Conservation (phyloP, 1,140 invertebrate genomes). For the Drosophila pallidifrons region DNA sequence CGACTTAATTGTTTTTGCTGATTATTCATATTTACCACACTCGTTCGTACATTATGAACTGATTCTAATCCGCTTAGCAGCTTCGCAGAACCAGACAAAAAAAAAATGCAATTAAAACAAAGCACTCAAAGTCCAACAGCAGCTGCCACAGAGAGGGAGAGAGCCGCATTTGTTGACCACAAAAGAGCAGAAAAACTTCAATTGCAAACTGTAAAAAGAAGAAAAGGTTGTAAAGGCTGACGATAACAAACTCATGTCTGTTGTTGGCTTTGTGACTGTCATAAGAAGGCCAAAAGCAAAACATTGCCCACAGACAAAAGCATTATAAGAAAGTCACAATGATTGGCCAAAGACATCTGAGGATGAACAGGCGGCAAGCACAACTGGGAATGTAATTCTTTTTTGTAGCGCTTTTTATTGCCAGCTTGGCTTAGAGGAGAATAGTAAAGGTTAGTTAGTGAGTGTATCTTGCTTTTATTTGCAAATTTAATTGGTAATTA, state of each 20-base stretch:
- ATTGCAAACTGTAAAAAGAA: not conserved
- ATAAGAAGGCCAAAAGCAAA: constrained; percentile 17
- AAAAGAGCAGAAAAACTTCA: constrained; percentile 5
- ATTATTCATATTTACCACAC: constrained; percentile 68
- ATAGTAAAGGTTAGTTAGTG: not conserved
- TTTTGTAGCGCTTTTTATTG: not conserved
- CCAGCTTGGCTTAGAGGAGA: not conserved
- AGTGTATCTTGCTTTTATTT: no score
- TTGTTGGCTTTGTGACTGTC: constrained; percentile 28
- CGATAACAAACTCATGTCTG: constrained; percentile 26
- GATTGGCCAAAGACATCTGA: constrained; percentile 6
- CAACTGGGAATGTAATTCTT: constrained; percentile 17
- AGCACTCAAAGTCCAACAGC: constrained; percentile 52
- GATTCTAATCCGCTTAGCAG: constrained; percentile 74
- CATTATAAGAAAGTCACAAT: constrained; percentile 30
- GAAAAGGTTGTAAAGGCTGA: not conserved
- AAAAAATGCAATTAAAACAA: constrained; percentile 79
- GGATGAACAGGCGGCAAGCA: constrained; percentile 22
- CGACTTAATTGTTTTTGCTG: constrained; percentile 62
- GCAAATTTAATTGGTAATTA: no score
- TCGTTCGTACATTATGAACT: constrained; percentile 68
- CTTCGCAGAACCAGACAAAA: constrained; percentile 6
- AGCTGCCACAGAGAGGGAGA: not conserved
- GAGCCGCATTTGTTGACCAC: not conserved
- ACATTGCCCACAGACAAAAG: constrained; percentile 8